These are phyloP conservation scores for Amiota minor DNA, from an alignment of 2,888 invertebrate genomes.

Conservation along the genomic window DNA sequence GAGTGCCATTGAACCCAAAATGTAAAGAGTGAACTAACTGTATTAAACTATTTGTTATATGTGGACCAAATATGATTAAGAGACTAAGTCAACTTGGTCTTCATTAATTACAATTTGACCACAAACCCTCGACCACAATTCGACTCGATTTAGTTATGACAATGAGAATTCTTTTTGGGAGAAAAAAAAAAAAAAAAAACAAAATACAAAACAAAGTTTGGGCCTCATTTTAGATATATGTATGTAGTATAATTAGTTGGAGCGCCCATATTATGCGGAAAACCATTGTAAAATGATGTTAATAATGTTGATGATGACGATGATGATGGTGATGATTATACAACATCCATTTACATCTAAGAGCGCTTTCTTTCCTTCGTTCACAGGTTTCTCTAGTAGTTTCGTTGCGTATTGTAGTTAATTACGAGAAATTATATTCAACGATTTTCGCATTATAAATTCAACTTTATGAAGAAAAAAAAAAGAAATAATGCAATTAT, in stretches of 20 bases:
- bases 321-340: constrained; percentile 43
- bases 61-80: too few species aligned
- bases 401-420: constrained; percentile 36
- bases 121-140: too few species aligned
- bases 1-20: constrained; percentile 2
- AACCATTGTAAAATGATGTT: constrained; percentile 36
- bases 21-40: too few species aligned
- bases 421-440: constrained; percentile 58
- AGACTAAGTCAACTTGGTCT: too few species aligned
- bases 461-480: constrained; percentile 61
- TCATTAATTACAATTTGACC: too few species aligned
- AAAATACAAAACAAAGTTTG: too few species aligned
- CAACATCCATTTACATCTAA: constrained; percentile 58
- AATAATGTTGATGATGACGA: too few species aligned
- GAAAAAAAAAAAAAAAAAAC: too few species aligned
- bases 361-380: constrained; percentile 8
- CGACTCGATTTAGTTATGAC: too few species aligned
- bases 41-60: too few species aligned
- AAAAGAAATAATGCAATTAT: constrained; percentile 60
- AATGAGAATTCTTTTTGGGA: too few species aligned
- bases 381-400: constrained; percentile 38
- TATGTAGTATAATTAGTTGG: neutral
- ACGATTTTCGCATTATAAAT: constrained; percentile 67
- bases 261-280: constrained; percentile 61
- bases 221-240: too few species aligned